These are phyloP conservation scores for Canis aureus DNA, from an alignment of 2,113 vertebrate genomes.

Conservation along the genomic window DNA sequence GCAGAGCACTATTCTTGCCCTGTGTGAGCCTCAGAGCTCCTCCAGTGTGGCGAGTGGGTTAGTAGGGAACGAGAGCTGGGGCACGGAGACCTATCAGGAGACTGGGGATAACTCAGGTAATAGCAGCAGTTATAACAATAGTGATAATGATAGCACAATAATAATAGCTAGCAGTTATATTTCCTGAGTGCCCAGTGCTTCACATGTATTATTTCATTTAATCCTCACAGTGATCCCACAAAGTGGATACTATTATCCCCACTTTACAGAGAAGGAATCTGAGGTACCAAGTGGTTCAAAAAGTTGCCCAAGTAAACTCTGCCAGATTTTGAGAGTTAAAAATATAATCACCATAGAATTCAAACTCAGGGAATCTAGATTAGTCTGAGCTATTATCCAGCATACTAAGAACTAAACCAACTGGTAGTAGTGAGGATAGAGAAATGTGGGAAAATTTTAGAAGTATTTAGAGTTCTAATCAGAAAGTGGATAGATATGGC, in stretches of 20 bases:
- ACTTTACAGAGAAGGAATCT: not conserved
- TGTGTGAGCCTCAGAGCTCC: fast-evolving
- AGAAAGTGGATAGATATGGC: not conserved
- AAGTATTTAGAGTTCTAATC: not conserved
- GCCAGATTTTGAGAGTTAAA: too few species aligned
- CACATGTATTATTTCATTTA: not conserved
- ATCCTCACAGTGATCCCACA: not conserved
- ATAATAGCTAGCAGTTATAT: not conserved
- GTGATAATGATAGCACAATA: not conserved
- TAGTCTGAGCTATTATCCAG: not conserved
- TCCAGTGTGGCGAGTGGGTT: not conserved
- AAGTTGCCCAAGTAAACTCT: not conserved
- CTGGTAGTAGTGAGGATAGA: not conserved
- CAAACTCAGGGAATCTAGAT: not conserved
- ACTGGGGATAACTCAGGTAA: not conserved
- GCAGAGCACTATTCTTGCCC: too few species aligned
- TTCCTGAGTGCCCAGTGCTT: not conserved
- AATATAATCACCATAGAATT: too few species aligned
- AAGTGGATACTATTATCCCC: not conserved
- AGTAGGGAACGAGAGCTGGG: not conserved
- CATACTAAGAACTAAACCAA: not conserved
- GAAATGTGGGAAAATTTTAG: not conserved
- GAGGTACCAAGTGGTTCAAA: not conserved
- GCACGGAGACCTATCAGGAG: not conserved
- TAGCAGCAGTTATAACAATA: too few species aligned